Evolutionary conservation across 2,888 invertebrate species (phyloP).

Genomic region (Vanessa cardui): DNA sequence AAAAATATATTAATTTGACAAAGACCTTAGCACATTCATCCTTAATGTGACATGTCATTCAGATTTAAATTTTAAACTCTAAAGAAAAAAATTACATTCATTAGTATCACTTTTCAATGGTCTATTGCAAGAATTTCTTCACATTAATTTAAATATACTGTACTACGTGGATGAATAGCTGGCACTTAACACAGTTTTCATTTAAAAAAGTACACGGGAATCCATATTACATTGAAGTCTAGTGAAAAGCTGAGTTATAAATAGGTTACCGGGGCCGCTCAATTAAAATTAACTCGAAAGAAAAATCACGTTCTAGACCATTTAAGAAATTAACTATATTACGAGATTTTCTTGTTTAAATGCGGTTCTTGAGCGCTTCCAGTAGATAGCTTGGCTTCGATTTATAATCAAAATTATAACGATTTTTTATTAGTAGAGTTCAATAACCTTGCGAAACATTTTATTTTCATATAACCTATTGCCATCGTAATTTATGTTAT

Average conservation of each 20-base stretch:
- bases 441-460: too few relatives aligned
- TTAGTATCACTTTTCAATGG: background rate
- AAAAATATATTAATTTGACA: background rate
- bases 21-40: background rate
- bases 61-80: too few relatives aligned
- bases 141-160: constrained; percentile 2
- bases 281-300: constrained; percentile 42
- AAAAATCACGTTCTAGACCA: constrained; percentile 37
- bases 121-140: constrained; percentile 1
- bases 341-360: constrained; percentile 18
- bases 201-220: constrained; percentile 23
- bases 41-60: background rate
- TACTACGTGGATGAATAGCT: constrained; percentile 21
- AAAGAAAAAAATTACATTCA: background rate
- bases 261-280: constrained; percentile 41
- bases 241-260: constrained; percentile 37
- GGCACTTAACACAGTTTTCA: constrained; percentile 37
- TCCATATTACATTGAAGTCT: constrained; percentile 21
- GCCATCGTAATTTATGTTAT: too few relatives aligned
- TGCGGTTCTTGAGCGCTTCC: constrained; percentile 2
- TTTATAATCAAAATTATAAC: too few relatives aligned
- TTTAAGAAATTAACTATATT: constrained; percentile 32
- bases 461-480: too few relatives aligned
- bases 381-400: background rate
- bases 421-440: too few relatives aligned